Base-by-base conservation (phyloP, 1,140 invertebrate genomes). In the Rhagoletis zephyria region DNA sequence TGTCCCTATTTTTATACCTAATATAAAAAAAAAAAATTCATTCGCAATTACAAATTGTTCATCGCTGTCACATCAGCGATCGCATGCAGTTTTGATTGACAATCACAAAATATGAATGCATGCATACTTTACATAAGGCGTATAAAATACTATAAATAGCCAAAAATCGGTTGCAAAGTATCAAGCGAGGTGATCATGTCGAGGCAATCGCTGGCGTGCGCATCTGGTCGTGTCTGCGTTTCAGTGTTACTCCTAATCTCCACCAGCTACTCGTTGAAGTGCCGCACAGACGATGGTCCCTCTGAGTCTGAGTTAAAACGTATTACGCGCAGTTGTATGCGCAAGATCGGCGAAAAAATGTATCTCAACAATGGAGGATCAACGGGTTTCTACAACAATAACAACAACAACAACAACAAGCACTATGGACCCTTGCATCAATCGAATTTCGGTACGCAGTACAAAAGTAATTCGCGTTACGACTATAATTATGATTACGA, bases 201-300 rank as follows among this genome's bases (percentile, higher is more conserved):
- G 48, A 81, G 30, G 19, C 74, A n/a, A 19, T 56, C 74, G 48
- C 16, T 56, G n/a, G 74, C 4, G 16, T 56, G 14, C n/a, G 3
- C 5, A 16, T 19, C n/a, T 30, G n/a, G n/a, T 56, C 48, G 14
- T 30, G 1, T 56, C 48, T n/a, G 74, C 5, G 10, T 81, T 2
- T n/a, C 48, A 4, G 1, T 30, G 74, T 7, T 81, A 1, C n/a
- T 81, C 2, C 4, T 81, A 56, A 4, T 81, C 48, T 56, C 74
- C 10, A 30, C 5, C 0, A 59, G 74, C n/a, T 56, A 30, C n/a
- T 4, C 74, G 0, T 30, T 94, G 4, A 94, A 92, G 65, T 94
- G 94, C 88, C 92, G 92, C 16, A 93, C 94, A 3, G 93, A 94
- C 85, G 94, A 94, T n/a, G 93, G 93, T 9, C 89, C 91, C 7